Percentiles rank a stretch among this genome's conserved stretches.
Evolutionary conservation across 2,113 vertebrate species (phyloP).

Genomic region (Hypanus sabinus): DNA sequence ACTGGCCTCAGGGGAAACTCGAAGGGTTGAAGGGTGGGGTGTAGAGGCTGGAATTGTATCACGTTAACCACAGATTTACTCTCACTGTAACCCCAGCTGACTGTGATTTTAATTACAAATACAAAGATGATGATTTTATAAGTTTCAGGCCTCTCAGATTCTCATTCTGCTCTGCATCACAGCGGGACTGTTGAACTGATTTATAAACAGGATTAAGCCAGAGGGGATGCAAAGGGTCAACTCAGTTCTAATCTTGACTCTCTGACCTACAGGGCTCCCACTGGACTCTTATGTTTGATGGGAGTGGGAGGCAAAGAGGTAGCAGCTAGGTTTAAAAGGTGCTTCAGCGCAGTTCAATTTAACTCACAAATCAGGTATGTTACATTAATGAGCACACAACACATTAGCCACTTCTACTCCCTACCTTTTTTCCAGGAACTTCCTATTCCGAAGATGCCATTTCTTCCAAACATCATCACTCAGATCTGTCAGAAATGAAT

Average conservation of each 20-base stretch:
- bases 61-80: background rate
- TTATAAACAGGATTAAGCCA: background rate
- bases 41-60: background rate
- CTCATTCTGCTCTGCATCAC: background rate
- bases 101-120: background rate
- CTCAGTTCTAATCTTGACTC: background rate
- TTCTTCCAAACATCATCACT: constrained; percentile 29
- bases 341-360: background rate
- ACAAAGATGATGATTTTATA: no score
- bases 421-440: constrained; percentile 30
- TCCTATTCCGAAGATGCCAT: constrained; percentile 29
- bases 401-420: background rate
- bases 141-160: background rate
- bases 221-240: background rate
- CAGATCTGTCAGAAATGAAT: background rate
- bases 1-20: background rate
- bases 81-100: background rate
- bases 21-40: background rate
- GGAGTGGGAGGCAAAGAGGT: no score
- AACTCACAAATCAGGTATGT: background rate
- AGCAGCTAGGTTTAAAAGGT: background rate
- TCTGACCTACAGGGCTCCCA: background rate
- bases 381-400: background rate
- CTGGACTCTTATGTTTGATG: background rate
- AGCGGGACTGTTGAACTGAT: background rate